Evolutionary conservation across 2,888 invertebrate species (phyloP), one percentile per base, ranked within the genome.

Genomic region (Euzophera pinguis): DNA sequence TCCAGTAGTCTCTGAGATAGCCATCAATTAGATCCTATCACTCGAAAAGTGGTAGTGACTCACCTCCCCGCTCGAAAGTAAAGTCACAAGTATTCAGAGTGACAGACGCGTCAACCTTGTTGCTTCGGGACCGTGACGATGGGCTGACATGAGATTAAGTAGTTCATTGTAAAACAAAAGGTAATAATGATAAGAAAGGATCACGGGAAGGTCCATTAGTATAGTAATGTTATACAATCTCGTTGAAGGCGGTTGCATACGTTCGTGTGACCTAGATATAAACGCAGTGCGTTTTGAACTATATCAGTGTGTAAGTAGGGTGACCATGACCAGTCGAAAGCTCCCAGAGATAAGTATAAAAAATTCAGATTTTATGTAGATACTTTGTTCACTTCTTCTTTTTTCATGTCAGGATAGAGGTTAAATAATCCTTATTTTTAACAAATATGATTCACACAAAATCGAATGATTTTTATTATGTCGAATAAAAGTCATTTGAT

Each of bases 81-180:
- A 22, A 8, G 7, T 32, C 7, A 7, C 7, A 32, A 32, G 32
- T 32, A 32, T 32, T 32, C 10, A 1, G 32, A 32, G 10, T 32
- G 32, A 32, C 32, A 32, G 7, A 32, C 7, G 22, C 27, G 49
- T 39, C 38, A 48, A 48, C 49, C 49, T 49, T 39, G 39, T 10
- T 49, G 38, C 27, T 14, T 49, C 16, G 17, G 27, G 38, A 27
- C 22, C 38, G 27, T n/a, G 37, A 38, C 45, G 34, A 29, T 29
- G 14, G 45, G 27, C 45, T 32, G 13, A 32, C 32, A 32, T 6
- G 13, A 13, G 29, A 45, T 32, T 27, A 38, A 38, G 38, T 7
- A 32, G 32, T 32, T 32, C 32, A 32, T 32, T 32, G 32, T 7
- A 17, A 17, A 41, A 41, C 41, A 41, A 41, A 41, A 17, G 16